Percentiles rank a stretch among this genome's conserved stretches.
Conservation (phyloP, 2,113 vertebrate species). For the Hyaena hyaena region DNA sequence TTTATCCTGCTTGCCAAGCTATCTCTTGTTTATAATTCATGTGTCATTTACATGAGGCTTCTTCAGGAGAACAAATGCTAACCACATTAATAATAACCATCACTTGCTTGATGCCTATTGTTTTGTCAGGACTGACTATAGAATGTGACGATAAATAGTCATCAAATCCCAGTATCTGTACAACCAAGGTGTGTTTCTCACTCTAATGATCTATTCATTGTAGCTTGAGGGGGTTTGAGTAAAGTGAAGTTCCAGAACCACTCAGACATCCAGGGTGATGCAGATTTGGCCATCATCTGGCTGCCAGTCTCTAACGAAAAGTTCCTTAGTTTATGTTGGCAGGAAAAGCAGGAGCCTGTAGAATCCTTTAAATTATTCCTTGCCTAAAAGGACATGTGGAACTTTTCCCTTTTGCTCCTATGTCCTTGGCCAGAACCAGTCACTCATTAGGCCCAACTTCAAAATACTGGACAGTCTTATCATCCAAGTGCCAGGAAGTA, state of each 20-base stretch:
- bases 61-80: neutral
- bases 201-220: neutral
- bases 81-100: neutral
- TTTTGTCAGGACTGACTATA: neutral
- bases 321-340: fast-evolving
- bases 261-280: neutral
- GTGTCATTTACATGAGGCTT: neutral
- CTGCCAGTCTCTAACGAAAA: neutral
- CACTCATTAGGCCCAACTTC: neutral
- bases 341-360: neutral
- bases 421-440: neutral
- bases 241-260: neutral
- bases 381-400: neutral
- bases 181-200: neutral
- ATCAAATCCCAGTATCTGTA: neutral
- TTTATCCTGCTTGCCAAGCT: neutral
- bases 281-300: neutral
- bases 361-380: neutral
- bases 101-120: neutral
- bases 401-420: neutral
- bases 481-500: neutral
- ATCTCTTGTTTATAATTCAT: neutral
- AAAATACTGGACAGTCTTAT: neutral
- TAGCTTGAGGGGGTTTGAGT: neutral
- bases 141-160: neutral